A percentile compares a stretch with the other conserved stretches of the same genome.
Evolutionary conservation across 1,140 invertebrate genomes (phyloP).

Genomic region (Bombus difficillimus): DNA sequence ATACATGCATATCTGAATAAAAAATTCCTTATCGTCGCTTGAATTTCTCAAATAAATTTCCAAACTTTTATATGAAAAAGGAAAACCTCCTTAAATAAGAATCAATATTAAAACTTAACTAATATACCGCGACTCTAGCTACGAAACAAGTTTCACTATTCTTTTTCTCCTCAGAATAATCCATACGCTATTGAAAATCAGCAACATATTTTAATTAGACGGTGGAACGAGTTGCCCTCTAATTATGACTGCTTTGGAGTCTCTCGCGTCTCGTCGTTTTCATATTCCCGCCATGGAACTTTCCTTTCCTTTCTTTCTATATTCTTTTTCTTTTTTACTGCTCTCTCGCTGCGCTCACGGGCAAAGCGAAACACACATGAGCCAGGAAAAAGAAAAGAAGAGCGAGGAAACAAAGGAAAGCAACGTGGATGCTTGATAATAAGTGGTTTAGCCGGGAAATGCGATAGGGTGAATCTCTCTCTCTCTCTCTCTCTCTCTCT

Average conservation of each 20-base stretch:
- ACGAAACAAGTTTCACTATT: neutral
- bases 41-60: neutral
- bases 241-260: neutral
- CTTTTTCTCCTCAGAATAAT: neutral
- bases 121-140: neutral
- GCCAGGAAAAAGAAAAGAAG: neutral
- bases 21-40: too few relatives aligned
- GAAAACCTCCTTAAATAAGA: neutral
- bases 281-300: neutral
- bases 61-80: neutral
- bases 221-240: neutral
- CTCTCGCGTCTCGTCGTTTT: neutral
- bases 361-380: neutral
- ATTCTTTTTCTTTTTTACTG: neutral
- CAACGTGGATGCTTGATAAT: slow-evolving; percentile 19
- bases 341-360: too few relatives aligned
- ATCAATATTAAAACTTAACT: neutral
- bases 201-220: slow-evolving; percentile 8
- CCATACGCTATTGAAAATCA: neutral
- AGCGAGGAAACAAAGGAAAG: slow-evolving; percentile 12
- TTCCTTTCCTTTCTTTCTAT: neutral
- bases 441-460: slow-evolving; percentile 26
- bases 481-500: neutral
- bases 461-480: slow-evolving; percentile 10
- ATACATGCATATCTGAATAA: too few relatives aligned